A percentile compares a stretch with the other conserved stretches of the same genome.
Evolutionary conservation across 2,113 vertebrate species (phyloP).

Genomic region (Callipepla squamata): DNA sequence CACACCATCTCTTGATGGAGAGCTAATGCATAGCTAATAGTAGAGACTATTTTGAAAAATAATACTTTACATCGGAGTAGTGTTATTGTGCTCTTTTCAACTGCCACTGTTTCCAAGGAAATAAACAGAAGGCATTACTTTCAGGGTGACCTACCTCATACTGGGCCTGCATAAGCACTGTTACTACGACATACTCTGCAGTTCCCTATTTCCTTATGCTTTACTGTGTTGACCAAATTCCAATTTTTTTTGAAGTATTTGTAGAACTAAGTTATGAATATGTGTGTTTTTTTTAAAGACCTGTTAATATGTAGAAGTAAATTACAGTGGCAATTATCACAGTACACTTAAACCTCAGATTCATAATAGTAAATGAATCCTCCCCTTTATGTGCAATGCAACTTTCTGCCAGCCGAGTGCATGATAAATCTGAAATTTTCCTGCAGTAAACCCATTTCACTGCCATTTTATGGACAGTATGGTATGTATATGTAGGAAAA

Average conservation of each 20-base stretch:
- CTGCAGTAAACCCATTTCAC: neutral
- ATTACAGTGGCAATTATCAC: neutral
- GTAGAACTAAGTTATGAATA: neutral
- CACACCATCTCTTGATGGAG: no score
- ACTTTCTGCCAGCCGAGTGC: neutral
- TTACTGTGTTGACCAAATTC: neutral
- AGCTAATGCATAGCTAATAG: no score
- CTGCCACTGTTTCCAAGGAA: no score
- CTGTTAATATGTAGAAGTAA: neutral
- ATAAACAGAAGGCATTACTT: neutral
- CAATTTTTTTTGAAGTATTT: neutral
- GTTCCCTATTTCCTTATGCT: neutral
- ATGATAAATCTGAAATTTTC: neutral
- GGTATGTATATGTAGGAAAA: accelerated
- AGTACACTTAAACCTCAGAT: neutral
- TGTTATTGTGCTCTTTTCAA: neutral
- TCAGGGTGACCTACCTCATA: neutral
- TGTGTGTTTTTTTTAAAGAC: neutral
- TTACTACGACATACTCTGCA: neutral
- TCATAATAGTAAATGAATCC: neutral
- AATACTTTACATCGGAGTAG: neutral
- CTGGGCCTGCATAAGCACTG: neutral
- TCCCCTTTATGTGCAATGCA: accelerated
- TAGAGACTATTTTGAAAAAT: neutral
- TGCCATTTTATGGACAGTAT: neutral